Base-by-base conservation (phyloP, 2,888 invertebrate species). In the Caenorhabditis sulstoni region DNA sequence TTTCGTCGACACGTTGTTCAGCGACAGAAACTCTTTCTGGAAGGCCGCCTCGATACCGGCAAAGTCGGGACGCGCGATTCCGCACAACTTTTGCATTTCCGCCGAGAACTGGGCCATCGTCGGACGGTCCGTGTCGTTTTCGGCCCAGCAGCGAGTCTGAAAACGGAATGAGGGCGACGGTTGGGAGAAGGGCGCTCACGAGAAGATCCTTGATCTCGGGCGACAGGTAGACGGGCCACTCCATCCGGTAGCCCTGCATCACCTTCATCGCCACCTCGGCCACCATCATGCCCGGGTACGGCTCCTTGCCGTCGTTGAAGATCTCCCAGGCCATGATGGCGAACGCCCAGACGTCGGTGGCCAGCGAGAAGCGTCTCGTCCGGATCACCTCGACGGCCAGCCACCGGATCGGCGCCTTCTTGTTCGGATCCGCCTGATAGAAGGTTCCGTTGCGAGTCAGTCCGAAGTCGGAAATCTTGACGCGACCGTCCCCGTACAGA, bases 351-450 rank as follows among this genome's bases (percentile, higher is more conserved):
- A 85, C 85, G 49, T 86, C 86, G 1, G 83, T 75, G 29, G 84
- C 82, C 49, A 70, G 66, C 5, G 80, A 74, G 75, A 82, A 87
- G 5, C 64, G 29, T 35, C 62, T 59, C 3, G 50, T 64, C 7
- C 76, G 61, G 9, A 86, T 74, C 7, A 83, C 79, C 55, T 86
- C 86, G 3, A 81, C 78, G 0, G 86, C 66, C n/a, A 86, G 73
- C 86, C 86, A 86, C 16, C 84, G 67, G 62, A 86, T 85, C 14
- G 86, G 86, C 7, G 82, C 83, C 14, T 82, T 80, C 49, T 65
- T 61, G 12, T 61, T 53, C 50, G 71, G 65, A 58, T 71, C 58
- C 65, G 73, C 64, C 73, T 83, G 75, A 39, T 79, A 84, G n/a
- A 39, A 41, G 12, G 52, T 9, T 12, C 84, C 84, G 35, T 57